Evolutionary conservation across 2,113 vertebrate species (phyloP), one percentile per base, ranked within the genome.

Genomic region (Chaetorhynchus papuensis): DNA sequence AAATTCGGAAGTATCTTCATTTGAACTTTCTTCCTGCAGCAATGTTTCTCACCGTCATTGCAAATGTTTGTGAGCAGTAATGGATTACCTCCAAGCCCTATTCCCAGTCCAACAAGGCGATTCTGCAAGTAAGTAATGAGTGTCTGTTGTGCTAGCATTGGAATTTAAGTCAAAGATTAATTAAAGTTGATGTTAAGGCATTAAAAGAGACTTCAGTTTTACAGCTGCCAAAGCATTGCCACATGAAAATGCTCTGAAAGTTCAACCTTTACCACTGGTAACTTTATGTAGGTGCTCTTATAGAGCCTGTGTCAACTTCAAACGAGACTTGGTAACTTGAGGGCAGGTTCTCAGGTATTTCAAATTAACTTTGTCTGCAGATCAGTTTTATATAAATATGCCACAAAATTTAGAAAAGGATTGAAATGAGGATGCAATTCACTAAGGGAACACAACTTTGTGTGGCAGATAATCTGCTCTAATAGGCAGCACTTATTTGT

Each of bases 61-160:
- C 99, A 99, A 98, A 99, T 99, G 97, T 98, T 99, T 79, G 98
- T 99, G 97, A 99, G 98, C 98, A 99, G 99, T 95, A 99, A 99
- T 49, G 99, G 99, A 31, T 97, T 99, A 26, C 98, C 98, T n/a
- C 98, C 99, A 26, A 99, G 99, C 86, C 98, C 99, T 2, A 97
- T 99, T 88, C 98, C 98, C 77, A 99, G 98, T 95, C 99, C 99
- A 15, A 99, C 99, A 5, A 98, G 99, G 37, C 98, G 98, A 59
- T 99, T 99, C 94, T 98, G 98, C 71, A 98, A 94, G 98, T 98
- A 96, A 97, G 65, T 44, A 59, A 54, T 53, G 60, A 53, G 11
- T 87, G 37, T 22, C 64, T 17, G 2, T 69, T 76, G 60, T 59
- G 42, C 23, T 65, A 24, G 28, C 26, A 41, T 10, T 69, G 71